phyloP scores from a whole-genome alignment of 2,113 vertebrate species.

The Redunca redunca region DNA sequence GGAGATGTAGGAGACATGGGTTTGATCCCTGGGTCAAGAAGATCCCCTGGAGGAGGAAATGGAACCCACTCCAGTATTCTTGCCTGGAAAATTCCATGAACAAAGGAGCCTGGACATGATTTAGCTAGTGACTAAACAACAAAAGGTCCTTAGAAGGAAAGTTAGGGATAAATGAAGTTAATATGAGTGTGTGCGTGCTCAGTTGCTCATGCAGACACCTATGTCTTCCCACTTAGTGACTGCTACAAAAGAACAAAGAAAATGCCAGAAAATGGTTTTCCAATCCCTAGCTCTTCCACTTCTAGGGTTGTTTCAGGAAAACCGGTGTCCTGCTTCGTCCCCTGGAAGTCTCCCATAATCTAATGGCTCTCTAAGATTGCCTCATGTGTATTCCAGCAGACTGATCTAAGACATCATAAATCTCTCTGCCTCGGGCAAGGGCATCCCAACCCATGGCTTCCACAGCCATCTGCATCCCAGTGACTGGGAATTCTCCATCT shows the following conservation, averaged over 20 bases:
- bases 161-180: not conserved
- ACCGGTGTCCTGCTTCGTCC: fast-evolving
- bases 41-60: not conserved
- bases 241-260: not conserved
- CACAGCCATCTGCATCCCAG: fast-evolving
- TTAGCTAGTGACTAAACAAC: not conserved
- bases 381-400: not conserved
- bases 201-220: not conserved
- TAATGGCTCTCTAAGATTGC: not conserved
- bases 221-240: not conserved
- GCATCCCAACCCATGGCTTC: not conserved
- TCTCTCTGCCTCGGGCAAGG: not conserved
- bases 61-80: not conserved
- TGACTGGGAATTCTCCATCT: not conserved
- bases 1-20: fast-evolving
- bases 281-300: not conserved
- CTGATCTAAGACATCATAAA: not conserved
- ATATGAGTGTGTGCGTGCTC: fast-evolving
- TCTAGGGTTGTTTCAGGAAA: not conserved
- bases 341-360: not conserved
- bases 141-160: not conserved
- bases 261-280: not conserved
- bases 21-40: not conserved
- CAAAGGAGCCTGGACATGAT: not conserved
- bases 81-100: not conserved